Percentiles rank a stretch among this genome's conserved stretches.
Evolutionary conservation across 2,888 invertebrate species (phyloP).

Genomic region (Lottia scabra): DNA sequence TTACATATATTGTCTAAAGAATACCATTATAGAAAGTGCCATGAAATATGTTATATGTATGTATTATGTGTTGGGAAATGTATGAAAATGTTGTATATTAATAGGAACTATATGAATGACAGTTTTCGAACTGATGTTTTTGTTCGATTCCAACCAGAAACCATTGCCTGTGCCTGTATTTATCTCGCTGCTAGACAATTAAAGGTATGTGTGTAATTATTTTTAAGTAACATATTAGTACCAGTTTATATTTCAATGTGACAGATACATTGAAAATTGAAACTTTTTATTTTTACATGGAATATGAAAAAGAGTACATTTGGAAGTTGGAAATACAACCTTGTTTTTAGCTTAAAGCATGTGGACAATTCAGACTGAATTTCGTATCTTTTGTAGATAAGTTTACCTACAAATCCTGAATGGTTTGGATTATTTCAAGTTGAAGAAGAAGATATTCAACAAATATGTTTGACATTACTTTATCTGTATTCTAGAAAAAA

Average conservation of each 20-base stretch:
- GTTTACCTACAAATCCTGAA: conserved; percentile 86
- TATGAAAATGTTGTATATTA: conserved; percentile 36
- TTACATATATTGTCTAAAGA: no score
- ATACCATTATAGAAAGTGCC: no score
- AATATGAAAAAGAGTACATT: neutral
- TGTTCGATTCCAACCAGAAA: conserved; percentile 94
- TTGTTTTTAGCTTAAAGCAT: neutral
- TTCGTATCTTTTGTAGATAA: conserved; percentile 66
- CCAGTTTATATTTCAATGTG: no score
- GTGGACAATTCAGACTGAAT: conserved; percentile 3
- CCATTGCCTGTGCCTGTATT: conserved; percentile 99
- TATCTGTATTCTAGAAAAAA: conserved; percentile 86
- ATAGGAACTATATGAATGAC: conserved; percentile 98
- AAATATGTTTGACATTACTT: conserved; percentile 85
- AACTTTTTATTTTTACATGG: no score
- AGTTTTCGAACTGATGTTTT: conserved; percentile 96
- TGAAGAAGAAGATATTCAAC: conserved; percentile 83
- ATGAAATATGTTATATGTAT: no score
- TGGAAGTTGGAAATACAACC: neutral
- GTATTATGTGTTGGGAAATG: neutral
- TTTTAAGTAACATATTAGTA: no score
- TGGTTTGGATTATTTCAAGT: conserved; percentile 93
- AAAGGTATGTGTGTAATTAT: conserved; percentile 72
- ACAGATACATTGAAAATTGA: no score
- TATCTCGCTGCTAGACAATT: conserved; percentile 92